These are phyloP conservation scores for Sussaba pulchella DNA, from an alignment of 2,888 invertebrate genomes.

Conservation along the genomic window DNA sequence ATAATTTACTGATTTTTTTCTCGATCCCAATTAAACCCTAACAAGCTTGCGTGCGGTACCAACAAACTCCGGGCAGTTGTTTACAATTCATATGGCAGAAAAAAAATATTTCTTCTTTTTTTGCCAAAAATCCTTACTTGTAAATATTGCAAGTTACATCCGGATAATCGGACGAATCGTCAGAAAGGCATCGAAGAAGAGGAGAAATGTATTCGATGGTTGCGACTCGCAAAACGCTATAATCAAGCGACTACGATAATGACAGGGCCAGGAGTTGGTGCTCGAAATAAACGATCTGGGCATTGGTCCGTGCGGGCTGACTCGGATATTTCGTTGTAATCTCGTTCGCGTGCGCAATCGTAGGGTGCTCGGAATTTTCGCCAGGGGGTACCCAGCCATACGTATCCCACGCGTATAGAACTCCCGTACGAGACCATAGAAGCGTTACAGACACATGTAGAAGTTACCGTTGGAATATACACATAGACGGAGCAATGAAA, in stretches of 20 bases:
- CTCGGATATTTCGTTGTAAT: constrained; percentile 58
- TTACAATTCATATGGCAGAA: neutral
- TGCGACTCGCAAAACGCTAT: constrained; percentile 50
- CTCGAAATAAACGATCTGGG: constrained; percentile 65
- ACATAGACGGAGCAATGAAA: constrained; percentile 56
- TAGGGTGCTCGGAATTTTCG: constrained; percentile 46
- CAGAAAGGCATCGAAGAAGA: neutral
- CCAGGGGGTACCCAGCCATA: constrained; percentile 36
- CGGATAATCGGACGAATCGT: constrained; percentile 39
- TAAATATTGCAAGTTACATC: constrained; percentile 42
- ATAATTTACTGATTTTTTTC: constrained; percentile 3
- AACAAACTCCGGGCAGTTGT: neutral
- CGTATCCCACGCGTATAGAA: neutral
- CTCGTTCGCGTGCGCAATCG: constrained; percentile 61
- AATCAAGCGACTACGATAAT: constrained; percentile 63
- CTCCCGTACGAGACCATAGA: constrained; percentile 9
- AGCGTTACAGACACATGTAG: neutral
- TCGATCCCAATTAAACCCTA: neutral
- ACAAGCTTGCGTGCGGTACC: neutral
- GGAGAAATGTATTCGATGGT: constrained; percentile 30
- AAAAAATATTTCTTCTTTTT: constrained; percentile 14
- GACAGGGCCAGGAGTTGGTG: constrained; percentile 64
- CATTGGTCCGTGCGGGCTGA: constrained; percentile 35
- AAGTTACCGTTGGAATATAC: constrained; percentile 12
- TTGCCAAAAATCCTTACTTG: constrained; percentile 37